phyloP scores from a whole-genome alignment of 2,888 invertebrate species.

The Pseudolycoriella hygida region DNA sequence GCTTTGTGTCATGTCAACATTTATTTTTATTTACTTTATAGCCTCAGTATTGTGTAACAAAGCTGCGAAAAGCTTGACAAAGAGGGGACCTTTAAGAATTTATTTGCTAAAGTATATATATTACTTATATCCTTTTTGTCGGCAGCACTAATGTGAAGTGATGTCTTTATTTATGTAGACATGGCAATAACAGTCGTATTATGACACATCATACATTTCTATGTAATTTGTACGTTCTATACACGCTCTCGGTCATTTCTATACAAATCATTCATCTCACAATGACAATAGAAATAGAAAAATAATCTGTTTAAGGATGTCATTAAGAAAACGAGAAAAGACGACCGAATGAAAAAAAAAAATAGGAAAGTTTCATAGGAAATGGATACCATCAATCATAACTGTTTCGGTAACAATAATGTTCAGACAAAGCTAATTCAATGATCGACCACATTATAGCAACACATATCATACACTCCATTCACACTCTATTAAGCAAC shows the following conservation, averaged over 20 bases:
- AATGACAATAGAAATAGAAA: too few species aligned
- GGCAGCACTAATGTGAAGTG: neutral
- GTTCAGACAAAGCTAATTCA: neutral
- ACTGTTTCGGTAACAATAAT: too few species aligned
- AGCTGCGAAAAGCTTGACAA: constrained; percentile 2
- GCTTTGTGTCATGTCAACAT: constrained; percentile 4
- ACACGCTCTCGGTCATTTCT: too few species aligned
- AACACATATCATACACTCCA: neutral
- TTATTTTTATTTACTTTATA: constrained; percentile 4
- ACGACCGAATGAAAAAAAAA: too few species aligned
- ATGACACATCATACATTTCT: too few species aligned
- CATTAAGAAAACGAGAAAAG: too few species aligned
- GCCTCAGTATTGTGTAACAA: neutral
- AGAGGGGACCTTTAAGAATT: neutral
- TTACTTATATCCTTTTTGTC: constrained; percentile 3
- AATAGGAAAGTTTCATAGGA: neutral
- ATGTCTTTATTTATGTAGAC: too few species aligned
- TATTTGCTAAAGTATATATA: constrained; percentile 1
- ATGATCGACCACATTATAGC: neutral
- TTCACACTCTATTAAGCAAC: constrained; percentile 1
- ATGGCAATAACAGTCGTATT: too few species aligned
- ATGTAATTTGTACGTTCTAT: too few species aligned
- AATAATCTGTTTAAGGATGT: too few species aligned
- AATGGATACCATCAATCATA: too few species aligned
- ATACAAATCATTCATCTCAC: too few species aligned